These are phyloP conservation scores for Drosophila flavopinicola DNA, from an alignment of 2,888 invertebrate genomes.

Conservation along the genomic window DNA sequence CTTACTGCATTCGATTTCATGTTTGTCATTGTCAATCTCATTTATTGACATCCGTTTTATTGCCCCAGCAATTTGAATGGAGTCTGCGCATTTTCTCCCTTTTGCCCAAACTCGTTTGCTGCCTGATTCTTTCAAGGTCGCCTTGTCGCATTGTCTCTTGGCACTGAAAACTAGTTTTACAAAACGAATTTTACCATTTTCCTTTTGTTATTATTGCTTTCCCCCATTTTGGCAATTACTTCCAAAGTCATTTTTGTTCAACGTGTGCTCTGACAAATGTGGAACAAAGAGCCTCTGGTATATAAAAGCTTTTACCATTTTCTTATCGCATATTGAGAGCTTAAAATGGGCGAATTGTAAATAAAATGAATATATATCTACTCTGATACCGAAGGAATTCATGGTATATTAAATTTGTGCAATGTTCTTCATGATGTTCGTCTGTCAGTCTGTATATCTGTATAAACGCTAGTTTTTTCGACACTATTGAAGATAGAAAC, in stretches of 20 bases:
- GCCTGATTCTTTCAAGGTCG: constrained; percentile 44
- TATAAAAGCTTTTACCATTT: constrained; percentile 4
- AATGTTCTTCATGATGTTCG: too few species aligned
- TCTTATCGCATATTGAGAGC: constrained; percentile 15
- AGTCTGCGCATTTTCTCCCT: constrained; percentile 28
- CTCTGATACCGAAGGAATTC: too few species aligned
- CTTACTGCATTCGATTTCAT: constrained; percentile 69
- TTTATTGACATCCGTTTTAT: constrained; percentile 76
- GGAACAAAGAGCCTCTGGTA: constrained; percentile 3
- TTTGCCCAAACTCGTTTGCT: constrained; percentile 27
- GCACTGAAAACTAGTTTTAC: constrained; percentile 27
- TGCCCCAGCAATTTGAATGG: constrained; percentile 69
- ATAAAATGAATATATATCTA: constrained; percentile 2
- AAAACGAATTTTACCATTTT: constrained; percentile 12
- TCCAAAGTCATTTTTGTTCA: constrained; percentile 19
- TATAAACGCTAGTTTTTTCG: too few species aligned
- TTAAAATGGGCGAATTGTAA: constrained; percentile 2
- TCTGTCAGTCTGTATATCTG: too few species aligned
- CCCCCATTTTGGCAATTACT: constrained; percentile 36
- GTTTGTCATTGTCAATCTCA: constrained; percentile 79
- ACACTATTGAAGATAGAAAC: too few species aligned
- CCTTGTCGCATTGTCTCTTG: constrained; percentile 19
- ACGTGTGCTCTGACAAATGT: constrained; percentile 13
- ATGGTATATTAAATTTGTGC: too few species aligned
- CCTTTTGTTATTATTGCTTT: background rate